Conservation (phyloP, 2,113 vertebrate genomes). For the Indicator maculatus region DNA sequence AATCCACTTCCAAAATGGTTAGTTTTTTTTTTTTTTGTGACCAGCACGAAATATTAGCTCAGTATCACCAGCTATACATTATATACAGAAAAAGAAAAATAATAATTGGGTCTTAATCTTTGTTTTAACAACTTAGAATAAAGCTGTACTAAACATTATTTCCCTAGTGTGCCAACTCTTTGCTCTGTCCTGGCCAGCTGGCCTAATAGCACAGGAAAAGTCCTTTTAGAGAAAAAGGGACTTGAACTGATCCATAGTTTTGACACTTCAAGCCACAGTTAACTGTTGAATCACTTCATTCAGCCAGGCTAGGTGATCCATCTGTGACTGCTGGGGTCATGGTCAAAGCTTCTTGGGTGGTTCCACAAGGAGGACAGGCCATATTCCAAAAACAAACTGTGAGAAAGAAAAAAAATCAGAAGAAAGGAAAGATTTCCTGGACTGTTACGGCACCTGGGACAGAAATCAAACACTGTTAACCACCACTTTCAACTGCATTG, state of each 20-base stretch:
- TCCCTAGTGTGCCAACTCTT: slow-evolving; percentile 32
- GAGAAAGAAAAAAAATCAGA: slow-evolving; percentile 27
- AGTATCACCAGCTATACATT: slow-evolving; percentile 49
- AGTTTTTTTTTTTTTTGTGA: slow-evolving; percentile 70
- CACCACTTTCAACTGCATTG: too few relatives aligned
- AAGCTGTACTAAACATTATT: slow-evolving; percentile 42
- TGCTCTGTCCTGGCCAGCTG: background rate
- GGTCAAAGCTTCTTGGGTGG: slow-evolving; percentile 86
- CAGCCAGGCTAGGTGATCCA: background rate
- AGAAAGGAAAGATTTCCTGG: slow-evolving; percentile 11
- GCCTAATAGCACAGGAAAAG: background rate
- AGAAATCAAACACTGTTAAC: background rate
- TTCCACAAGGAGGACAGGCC: slow-evolving; percentile 91
- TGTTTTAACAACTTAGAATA: slow-evolving; percentile 54
- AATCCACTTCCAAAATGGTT: slow-evolving; percentile 57
- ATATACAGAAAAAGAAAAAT: slow-evolving; percentile 58
- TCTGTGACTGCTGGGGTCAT: background rate
- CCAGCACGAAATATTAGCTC: slow-evolving; percentile 68
- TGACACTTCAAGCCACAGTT: background rate
- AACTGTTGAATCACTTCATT: slow-evolving; percentile 48
- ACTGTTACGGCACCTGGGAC: background rate
- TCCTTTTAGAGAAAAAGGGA: background rate
- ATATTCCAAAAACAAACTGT: slow-evolving; percentile 93
- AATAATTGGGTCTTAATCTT: slow-evolving; percentile 35
- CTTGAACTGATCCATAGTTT: slow-evolving; percentile 22